Percentiles rank a stretch among this genome's conserved stretches.
Evolutionary conservation across 2,888 invertebrate species (phyloP).

Genomic region (Seira musarum): DNA sequence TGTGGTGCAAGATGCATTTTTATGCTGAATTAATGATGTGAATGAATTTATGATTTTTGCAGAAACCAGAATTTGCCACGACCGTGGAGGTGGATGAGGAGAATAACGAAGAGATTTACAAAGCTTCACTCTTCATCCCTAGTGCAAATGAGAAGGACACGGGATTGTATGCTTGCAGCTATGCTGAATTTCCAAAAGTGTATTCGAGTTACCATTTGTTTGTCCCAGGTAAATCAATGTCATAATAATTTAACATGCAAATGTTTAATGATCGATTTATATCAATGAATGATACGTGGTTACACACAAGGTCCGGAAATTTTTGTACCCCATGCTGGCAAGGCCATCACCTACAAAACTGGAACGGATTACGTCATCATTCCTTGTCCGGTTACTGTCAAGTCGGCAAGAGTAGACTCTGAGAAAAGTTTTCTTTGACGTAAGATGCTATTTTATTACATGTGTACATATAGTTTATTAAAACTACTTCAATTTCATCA

Average conservation of each 20-base stretch:
- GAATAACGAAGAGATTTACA: slow-evolving; percentile 31
- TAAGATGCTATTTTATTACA: no score
- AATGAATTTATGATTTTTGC: neutral
- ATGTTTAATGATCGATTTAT: no score
- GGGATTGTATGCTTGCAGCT: slow-evolving; percentile 41
- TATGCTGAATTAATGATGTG: neutral
- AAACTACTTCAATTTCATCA: no score
- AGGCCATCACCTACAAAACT: slow-evolving; percentile 16
- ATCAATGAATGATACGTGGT: neutral
- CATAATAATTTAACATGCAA: no score
- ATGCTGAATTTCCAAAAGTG: slow-evolving; percentile 45
- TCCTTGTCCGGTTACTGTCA: slow-evolving; percentile 47
- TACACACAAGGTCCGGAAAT: slow-evolving; percentile 34
- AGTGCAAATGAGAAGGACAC: slow-evolving; percentile 37
- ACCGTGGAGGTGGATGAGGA: neutral
- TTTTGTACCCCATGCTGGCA: slow-evolving; percentile 33
- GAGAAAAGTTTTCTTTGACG: slow-evolving; percentile 34
- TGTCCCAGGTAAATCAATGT: slow-evolving; percentile 36
- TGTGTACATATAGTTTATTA: no score
- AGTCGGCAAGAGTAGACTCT: slow-evolving; percentile 30
- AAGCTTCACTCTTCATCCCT: slow-evolving; percentile 21
- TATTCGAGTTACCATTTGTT: slow-evolving; percentile 39
- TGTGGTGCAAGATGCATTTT: neutral
- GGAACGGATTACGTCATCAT: slow-evolving; percentile 13
- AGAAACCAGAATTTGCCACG: slow-evolving; percentile 39